Percentiles rank a stretch among this genome's conserved stretches.
Evolutionary conservation across 2,888 invertebrate species (phyloP).

Genomic region (Drosophila anomalata): DNA sequence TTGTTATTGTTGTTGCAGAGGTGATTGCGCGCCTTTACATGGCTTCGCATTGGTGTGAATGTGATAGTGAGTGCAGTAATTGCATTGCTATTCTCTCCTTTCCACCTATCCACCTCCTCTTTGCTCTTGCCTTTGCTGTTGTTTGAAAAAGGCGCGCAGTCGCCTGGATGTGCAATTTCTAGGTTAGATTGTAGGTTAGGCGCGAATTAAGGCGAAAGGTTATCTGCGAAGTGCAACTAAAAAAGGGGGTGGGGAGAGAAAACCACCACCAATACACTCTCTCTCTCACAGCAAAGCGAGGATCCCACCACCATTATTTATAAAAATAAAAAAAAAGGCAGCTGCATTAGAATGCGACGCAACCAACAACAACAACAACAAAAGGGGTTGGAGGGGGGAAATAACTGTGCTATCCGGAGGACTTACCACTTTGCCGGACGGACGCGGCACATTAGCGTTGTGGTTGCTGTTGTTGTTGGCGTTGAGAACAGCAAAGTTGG

Average conservation of each 20-base stretch:
- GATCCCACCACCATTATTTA: conserved; percentile 50
- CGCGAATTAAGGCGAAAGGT: conserved; percentile 15
- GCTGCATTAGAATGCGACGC: conserved; percentile 64
- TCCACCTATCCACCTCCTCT: conserved; percentile 12
- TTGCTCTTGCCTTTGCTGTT: conserved; percentile 18
- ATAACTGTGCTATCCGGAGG: conserved; percentile 29
- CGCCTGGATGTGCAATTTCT: conserved; percentile 28
- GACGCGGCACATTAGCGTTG: conserved; percentile 58
- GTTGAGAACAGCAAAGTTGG: conserved; percentile 71
- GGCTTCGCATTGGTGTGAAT: conserved; percentile 50
- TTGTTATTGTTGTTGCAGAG: conserved; percentile 26
- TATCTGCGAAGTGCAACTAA: conserved; percentile 17
- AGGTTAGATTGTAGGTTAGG: conserved; percentile 42
- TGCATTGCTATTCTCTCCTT: conserved; percentile 27
- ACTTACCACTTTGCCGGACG: conserved; percentile 73
- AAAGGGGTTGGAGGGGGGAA: conserved; percentile 11
- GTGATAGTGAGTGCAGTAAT: conserved; percentile 21
- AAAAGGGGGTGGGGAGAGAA: conserved; percentile 10
- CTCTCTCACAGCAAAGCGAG: background rate
- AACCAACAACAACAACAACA: conserved; percentile 28
- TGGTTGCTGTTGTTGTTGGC: conserved; percentile 56
- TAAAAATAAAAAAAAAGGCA: conserved; percentile 36
- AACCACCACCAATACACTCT: conserved; percentile 50
- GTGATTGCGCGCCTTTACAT: conserved; percentile 61
- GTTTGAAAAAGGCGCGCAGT: conserved; percentile 50